Evolutionary conservation across 2,888 invertebrate species (phyloP), one percentile per base, ranked within the genome.

Genomic region (Drosophila putrida): DNA sequence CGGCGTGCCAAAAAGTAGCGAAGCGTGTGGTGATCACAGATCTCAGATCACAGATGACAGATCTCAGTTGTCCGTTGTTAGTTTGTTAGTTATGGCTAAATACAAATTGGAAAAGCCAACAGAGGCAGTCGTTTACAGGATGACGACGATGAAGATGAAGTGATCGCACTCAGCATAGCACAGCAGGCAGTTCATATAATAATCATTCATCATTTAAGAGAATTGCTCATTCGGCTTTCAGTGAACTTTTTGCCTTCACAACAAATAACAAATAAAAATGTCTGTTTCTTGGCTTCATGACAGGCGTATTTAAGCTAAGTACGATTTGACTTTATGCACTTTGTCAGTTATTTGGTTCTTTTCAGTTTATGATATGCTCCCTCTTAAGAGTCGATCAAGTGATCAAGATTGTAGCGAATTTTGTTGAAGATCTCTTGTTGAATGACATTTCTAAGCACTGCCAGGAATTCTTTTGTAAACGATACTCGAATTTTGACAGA

Each of bases 1-100:
- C 67, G 71, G 78, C 61, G 85, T 87, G 82, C 82, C 88, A 82
- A 82, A 82, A 82, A 87, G 85, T 82, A 87, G 84, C 79, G 75
- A 82, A 87, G 82, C 82, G 82, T 82, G 75, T 78, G 84, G 75
- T 75, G 69, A 83, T 75, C 78, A 6, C 55, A 59, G 62, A 41
- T 54, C 55, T 25, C 54, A 70, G 64, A 50, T 55, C 62, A 31
- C 54, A 73, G 73, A 38, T 57, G 46, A 36, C 47, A 35, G 50
- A 62, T 67, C 36, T 50, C 36, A 44, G 75, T 47, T 74, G 68
- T 54, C 36, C 44, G 67, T 58, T 6, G 44, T 44, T 44, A 55
- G 44, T 53, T 61, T 38, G 53, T 60, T 65, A 46, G 61, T 63
- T 47, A 54, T 58, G 68, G 64, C 49, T 68, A 65, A 67, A 71